phyloP scores from a whole-genome alignment of 2,888 invertebrate species.

The Andrena trimmerana region DNA sequence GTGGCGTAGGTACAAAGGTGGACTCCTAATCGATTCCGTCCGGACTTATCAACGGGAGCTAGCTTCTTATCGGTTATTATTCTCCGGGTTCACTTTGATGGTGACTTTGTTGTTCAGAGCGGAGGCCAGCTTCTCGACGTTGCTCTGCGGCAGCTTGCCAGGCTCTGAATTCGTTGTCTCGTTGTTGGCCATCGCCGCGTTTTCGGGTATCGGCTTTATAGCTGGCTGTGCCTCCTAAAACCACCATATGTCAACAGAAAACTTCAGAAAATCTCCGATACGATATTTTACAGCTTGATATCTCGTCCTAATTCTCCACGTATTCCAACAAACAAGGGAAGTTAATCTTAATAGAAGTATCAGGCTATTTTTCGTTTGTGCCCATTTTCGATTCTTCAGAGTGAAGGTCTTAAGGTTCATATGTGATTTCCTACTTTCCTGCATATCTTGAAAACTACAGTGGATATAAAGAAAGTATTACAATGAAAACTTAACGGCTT shows the following conservation, averaged over 20 bases:
- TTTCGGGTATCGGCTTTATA: slow-evolving; percentile 69
- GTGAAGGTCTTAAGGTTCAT: too few species aligned
- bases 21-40: slow-evolving; percentile 48
- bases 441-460: too few species aligned
- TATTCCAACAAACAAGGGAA: too few species aligned
- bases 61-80: slow-evolving; percentile 79
- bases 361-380: too few species aligned
- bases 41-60: slow-evolving; percentile 40
- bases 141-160: slow-evolving; percentile 71
- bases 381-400: too few species aligned
- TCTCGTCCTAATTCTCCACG: too few species aligned
- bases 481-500: too few species aligned
- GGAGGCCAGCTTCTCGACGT: slow-evolving; percentile 81
- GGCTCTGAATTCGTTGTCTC: slow-evolving; percentile 72
- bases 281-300: too few species aligned
- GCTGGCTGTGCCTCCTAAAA: slow-evolving; percentile 73
- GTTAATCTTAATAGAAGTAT: too few species aligned
- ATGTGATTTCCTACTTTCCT: too few species aligned
- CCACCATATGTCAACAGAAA: not conserved
- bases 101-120: slow-evolving; percentile 83
- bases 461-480: too few species aligned
- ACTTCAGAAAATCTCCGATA: not conserved
- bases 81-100: slow-evolving; percentile 83
- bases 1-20: slow-evolving; percentile 67
- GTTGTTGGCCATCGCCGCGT: slow-evolving; percentile 40